Evolutionary conservation across 1,140 invertebrate genomes (phyloP), one percentile per base, ranked within the genome.

Genomic region (Panagrolaimus sp.): DNA sequence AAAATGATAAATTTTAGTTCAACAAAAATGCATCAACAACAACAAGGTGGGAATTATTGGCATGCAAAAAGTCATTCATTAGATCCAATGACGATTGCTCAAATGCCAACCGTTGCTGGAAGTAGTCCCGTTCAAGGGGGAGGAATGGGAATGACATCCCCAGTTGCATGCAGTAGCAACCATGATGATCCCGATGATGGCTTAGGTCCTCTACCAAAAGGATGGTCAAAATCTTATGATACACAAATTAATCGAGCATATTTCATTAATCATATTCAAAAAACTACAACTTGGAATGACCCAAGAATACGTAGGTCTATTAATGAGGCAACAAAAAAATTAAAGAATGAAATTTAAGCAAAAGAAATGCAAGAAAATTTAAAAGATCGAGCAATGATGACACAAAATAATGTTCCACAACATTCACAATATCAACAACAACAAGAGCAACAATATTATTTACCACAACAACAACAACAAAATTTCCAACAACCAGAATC

Each of bases 211-310:
- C 45, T 70, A 1, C 68, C 68, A 32, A 43, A 64, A 17, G 68
- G 68, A 9, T 70, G 68, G 68, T 67, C 26, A 9, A 65, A 70
- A 38, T 17, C 44, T 14, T 70, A 38, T 43, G 58, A 28, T 15
- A 28, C 68, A 10, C 9, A 32, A 12, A 7, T 38, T 4, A 55
- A 55, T 2, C n/a, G 17, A 43, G 38, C 48, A 15, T 70, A 70
- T 55, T 70, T 70, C 32, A 70, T 70, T 67, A 55, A 70, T 52
- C 68, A 70, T 43, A 66, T 45, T 32, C 28, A 67, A 24, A 69
- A 46, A n/a, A 70, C 32, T 9, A 70, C 68, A 8, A 69, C 68
- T 4, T 70, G 68, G 68, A 26, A 24, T 43, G 68, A 70, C 48
- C 68, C 68, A 14, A 24, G 68, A n/a, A 47, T 47, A 26, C 21